Evolutionary conservation across 23 tunicate genomes (phyloP).

Genomic region (Diplosoma virens): DNA sequence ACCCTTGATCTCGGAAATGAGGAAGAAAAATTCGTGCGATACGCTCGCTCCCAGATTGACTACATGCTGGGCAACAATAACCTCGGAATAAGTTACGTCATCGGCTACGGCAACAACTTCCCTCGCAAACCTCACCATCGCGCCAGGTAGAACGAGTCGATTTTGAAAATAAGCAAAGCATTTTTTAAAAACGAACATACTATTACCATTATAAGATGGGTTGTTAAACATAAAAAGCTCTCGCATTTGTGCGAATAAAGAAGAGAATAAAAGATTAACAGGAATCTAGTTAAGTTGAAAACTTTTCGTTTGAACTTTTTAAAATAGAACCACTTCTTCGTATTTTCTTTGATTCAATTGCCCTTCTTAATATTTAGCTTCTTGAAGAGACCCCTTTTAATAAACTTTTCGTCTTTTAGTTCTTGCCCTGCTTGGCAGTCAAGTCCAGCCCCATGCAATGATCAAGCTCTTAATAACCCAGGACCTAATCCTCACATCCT

Average conservation of each 20-base stretch:
- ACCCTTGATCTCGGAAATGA: slow-evolving; percentile 21
- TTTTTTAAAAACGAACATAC: too few relatives aligned
- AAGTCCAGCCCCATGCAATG: slow-evolving; percentile 33
- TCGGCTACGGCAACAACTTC: slow-evolving; percentile 55
- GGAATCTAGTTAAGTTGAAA: too few relatives aligned
- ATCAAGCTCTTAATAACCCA: slow-evolving; percentile 11
- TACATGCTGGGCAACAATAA: slow-evolving; percentile 74
- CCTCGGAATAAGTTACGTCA: slow-evolving; percentile 45
- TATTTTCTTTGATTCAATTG: background rate
- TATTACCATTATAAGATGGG: too few relatives aligned
- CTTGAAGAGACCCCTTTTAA: too few relatives aligned
- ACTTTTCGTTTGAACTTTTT: too few relatives aligned
- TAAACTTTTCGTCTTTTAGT: slow-evolving; percentile 21
- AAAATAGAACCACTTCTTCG: background rate
- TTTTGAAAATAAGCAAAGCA: too few relatives aligned
- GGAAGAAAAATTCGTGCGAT: slow-evolving; percentile 19
- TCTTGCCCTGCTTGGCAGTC: slow-evolving; percentile 78
- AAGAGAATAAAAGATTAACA: too few relatives aligned
- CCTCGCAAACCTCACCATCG: slow-evolving; percentile 93
- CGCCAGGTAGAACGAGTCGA: too few relatives aligned
- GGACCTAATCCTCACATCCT: slow-evolving; percentile 80
- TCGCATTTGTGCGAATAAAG: too few relatives aligned
- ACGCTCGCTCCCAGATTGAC: slow-evolving; percentile 69
- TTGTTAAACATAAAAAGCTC: too few relatives aligned
- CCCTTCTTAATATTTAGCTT: background rate